Base-by-base conservation (phyloP, 2,888 invertebrate species). In the Heliconius aoede region DNA sequence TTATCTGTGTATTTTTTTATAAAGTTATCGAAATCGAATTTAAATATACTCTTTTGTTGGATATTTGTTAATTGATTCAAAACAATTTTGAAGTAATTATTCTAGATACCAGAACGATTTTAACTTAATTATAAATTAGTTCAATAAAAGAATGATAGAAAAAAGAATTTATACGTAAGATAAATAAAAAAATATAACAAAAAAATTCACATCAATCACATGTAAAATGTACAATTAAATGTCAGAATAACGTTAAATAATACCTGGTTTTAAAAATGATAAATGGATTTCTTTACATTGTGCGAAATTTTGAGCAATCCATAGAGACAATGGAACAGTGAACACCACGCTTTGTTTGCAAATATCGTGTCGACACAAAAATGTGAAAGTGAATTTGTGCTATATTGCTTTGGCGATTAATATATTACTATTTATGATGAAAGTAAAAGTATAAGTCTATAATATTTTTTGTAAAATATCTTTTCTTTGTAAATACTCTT, bases 331-430 rank as follows among this genome's bases (percentile, higher is more conserved):
- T 74, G 40, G 62, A 15, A 40, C 46, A 61, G 72, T 71, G 61
- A 73, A 51, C 69, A 68, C 51, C 69, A 72, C 69, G 65, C 40
- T 60, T 72, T 77, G 77, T 74, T 77, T 36, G 58, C 58, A 46
- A 21, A 74, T 74, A 74, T 67, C 58, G 71, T 61, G 64, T 71
- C 72, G 69, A 71, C 46, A 58, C 64, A 60, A 74, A 77, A 71
- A 71, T 71, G 65, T n/a, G n/a, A n/a, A 73, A 65, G 73, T 74
- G 71, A 71, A 71, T 61, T 36, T 4, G 58, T 28, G 51, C 30
- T 75, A n/a, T 26, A 13, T 69, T 51, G 51, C 30, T 72, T 67
- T 40, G 8, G 21, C 8, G 1, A 32, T 32, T 32, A 32, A 30
- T 7, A 8, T 1, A 9, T 32, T 1, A n/a, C 1, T 32, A 9